Percentiles rank a stretch among this genome's conserved stretches.
These are phyloP conservation scores for Ammospiza nelsoni DNA, from an alignment of 2,113 vertebrate species.

Conservation along the genomic window DNA sequence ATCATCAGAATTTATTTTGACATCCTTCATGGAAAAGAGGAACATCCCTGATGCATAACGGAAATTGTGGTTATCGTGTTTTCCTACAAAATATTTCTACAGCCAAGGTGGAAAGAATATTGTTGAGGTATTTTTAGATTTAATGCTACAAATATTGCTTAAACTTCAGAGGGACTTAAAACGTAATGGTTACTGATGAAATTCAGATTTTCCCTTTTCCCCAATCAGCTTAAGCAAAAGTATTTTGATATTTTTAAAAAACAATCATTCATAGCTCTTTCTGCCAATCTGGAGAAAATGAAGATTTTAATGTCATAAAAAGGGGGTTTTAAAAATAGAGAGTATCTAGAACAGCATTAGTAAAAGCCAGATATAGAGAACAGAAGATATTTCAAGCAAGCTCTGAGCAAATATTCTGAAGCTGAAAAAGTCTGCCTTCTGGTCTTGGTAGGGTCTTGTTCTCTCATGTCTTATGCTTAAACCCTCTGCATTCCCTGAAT, in stretches of 20 bases:
- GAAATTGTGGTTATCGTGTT: neutral
- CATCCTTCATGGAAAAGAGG: neutral
- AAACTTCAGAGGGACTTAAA: constrained; percentile 1
- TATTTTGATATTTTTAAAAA: neutral
- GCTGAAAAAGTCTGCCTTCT: neutral
- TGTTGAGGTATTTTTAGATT: constrained; percentile 17
- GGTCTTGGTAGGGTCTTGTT: neutral
- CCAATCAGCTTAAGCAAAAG: neutral
- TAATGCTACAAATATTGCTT: neutral
- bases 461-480: neutral
- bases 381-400: neutral
- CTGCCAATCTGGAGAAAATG: neutral
- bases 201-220: neutral
- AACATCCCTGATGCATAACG: neutral
- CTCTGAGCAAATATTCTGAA: neutral
- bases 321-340: neutral
- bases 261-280: neutral
- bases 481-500: neutral
- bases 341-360: neutral
- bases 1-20: neutral
- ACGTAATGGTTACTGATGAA: neutral
- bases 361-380: neutral
- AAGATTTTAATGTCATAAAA: neutral
- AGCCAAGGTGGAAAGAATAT: constrained; percentile 11
- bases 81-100: constrained; percentile 11